Evolutionary conservation across 2,797 vertebrate genomes (phyloP).

Genomic region (Phataginus tricuspis): DNA sequence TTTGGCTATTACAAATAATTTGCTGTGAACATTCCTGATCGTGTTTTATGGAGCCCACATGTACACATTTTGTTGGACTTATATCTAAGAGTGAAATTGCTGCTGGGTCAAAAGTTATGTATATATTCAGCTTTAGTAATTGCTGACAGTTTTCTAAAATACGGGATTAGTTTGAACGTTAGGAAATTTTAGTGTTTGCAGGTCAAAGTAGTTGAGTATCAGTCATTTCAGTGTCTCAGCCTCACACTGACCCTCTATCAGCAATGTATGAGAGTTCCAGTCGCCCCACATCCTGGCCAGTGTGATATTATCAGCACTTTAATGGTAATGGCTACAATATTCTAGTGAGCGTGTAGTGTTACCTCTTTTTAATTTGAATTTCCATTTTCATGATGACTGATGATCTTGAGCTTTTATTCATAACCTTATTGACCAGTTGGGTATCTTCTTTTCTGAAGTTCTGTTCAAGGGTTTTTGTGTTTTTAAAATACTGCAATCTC

Average conservation of each 20-base stretch:
- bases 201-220: background rate
- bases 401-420: background rate
- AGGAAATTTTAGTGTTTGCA: background rate
- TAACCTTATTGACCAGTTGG: background rate
- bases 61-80: background rate
- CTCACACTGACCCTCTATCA: background rate
- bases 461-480: background rate
- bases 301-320: background rate
- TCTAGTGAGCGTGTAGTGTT: background rate
- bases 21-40: background rate
- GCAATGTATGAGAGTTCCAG: background rate
- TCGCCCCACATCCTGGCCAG: background rate
- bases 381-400: background rate
- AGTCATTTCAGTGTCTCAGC: background rate
- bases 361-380: background rate
- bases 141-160: background rate
- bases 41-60: background rate
- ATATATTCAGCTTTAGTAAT: background rate
- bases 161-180: background rate
- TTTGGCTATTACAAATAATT: background rate
- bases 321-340: background rate
- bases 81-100: background rate
- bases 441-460: background rate
- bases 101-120: background rate
- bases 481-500: background rate